Evolutionary conservation across 2,888 invertebrate genomes (phyloP).

Genomic region (Holacanthella duospinosa): DNA sequence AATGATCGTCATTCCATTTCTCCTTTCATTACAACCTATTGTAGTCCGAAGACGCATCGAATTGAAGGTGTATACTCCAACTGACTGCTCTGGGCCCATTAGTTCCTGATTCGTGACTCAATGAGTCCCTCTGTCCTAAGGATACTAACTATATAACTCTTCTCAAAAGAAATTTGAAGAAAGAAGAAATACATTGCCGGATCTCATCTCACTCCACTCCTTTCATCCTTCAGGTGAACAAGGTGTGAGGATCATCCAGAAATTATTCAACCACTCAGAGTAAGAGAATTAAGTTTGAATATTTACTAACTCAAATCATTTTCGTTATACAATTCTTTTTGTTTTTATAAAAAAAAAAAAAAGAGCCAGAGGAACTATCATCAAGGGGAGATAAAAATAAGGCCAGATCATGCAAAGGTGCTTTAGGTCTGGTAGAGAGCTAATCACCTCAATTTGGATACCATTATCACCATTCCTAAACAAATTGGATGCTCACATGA

Average conservation of each 20-base stretch:
- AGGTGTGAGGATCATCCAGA: background rate
- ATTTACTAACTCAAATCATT: background rate
- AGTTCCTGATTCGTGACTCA: background rate
- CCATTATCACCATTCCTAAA: constrained; percentile 1
- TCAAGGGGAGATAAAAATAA: no score
- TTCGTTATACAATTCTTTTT: background rate
- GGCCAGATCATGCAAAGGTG: no score
- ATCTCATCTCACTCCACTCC: background rate
- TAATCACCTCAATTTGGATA: constrained; percentile 1
- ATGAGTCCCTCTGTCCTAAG: background rate
- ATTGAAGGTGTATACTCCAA: no score
- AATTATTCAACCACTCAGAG: no score
- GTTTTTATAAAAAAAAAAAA: no score
- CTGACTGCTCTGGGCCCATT: no score
- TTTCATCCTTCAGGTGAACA: background rate
- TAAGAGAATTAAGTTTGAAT: background rate
- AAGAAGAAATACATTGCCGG: background rate
- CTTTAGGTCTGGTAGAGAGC: no score
- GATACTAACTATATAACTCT: no score
- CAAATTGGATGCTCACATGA: background rate
- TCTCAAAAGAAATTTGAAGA: no score
- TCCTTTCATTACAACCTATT: background rate
- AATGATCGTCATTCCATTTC: constrained; percentile 3
- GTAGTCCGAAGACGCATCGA: no score
- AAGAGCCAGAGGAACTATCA: no score